Percentiles rank a stretch among this genome's conserved stretches.
Evolutionary conservation across 2,888 invertebrate genomes (phyloP).

Genomic region (Chloroclysta siterata): DNA sequence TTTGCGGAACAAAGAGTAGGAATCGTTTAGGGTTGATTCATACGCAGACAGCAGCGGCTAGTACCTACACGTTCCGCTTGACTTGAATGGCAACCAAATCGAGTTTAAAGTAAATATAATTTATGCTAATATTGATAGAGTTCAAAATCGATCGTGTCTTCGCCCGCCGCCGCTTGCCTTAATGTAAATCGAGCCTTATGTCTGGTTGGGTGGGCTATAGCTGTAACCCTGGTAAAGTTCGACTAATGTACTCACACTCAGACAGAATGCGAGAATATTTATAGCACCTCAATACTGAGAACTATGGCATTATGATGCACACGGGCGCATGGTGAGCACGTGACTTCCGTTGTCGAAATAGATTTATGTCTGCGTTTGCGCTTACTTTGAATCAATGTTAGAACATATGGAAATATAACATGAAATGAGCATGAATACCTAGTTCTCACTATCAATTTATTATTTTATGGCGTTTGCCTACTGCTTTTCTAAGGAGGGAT

Average conservation of each 20-base stretch:
- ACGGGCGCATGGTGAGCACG: conserved; percentile 61
- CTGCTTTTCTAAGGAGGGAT: not conserved
- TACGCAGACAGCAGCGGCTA: not conserved
- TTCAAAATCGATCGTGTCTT: not conserved
- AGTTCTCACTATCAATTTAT: not conserved
- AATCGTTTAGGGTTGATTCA: not conserved
- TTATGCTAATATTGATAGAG: not conserved
- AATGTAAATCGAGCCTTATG: conserved; percentile 36
- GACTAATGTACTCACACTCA: conserved; percentile 33
- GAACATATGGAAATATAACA: conserved; percentile 23
- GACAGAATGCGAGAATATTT: conserved; percentile 60
- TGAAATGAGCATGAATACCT: no score
- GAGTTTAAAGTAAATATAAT: not conserved
- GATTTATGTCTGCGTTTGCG: conserved; percentile 55
- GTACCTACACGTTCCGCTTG: not conserved
- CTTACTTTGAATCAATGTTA: conserved; percentile 28
- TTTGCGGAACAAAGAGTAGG: conserved; percentile 61
- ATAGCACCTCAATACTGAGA: conserved; percentile 70
- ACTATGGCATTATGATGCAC: conserved; percentile 72
- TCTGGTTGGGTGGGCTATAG: conserved; percentile 64
- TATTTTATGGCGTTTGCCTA: not conserved
- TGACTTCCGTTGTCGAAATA: conserved; percentile 78
- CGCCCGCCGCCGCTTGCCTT: not conserved
- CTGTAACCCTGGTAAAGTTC: conserved; percentile 8
- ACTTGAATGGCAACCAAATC: not conserved